Evolutionary conservation across 2,888 invertebrate species (phyloP).

Genomic region (Nymphalis urticae): DNA sequence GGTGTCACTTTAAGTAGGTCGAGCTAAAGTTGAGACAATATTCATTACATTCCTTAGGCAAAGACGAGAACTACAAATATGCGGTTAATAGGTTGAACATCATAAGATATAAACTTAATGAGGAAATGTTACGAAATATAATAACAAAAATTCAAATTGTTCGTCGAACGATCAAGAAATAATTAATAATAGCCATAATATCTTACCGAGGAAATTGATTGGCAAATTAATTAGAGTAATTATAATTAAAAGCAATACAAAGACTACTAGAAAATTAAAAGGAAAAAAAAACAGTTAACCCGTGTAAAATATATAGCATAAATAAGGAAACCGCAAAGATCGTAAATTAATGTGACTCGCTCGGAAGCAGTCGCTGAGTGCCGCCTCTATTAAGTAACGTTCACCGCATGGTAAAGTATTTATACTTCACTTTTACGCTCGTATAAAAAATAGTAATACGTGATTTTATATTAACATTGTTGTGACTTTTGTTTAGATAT

Average conservation of each 20-base stretch:
- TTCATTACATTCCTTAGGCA: conserved; percentile 8
- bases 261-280: conserved; percentile 14
- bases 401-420: conserved; percentile 26
- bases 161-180: too few relatives aligned
- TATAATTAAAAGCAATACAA: conserved; percentile 6
- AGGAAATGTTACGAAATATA: neutral
- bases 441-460: neutral
- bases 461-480: neutral
- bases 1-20: conserved; percentile 15
- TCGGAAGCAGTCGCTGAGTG: conserved; percentile 26
- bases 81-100: conserved; percentile 1
- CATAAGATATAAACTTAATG: neutral
- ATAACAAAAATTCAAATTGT: too few relatives aligned
- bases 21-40: conserved; percentile 8
- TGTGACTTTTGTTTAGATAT: neutral
- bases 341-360: conserved; percentile 59
- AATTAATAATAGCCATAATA: too few relatives aligned
- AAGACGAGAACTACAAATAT: conserved; percentile 1
- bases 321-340: conserved; percentile 61
- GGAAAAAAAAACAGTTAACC: conserved; percentile 17
- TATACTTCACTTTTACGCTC: conserved; percentile 15
- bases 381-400: conserved; percentile 29
- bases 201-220: too few relatives aligned
- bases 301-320: conserved; percentile 44
- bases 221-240: neutral